Evolutionary conservation across 1,140 invertebrate genomes (phyloP).

Genomic region (Polyergus mexicanus): DNA sequence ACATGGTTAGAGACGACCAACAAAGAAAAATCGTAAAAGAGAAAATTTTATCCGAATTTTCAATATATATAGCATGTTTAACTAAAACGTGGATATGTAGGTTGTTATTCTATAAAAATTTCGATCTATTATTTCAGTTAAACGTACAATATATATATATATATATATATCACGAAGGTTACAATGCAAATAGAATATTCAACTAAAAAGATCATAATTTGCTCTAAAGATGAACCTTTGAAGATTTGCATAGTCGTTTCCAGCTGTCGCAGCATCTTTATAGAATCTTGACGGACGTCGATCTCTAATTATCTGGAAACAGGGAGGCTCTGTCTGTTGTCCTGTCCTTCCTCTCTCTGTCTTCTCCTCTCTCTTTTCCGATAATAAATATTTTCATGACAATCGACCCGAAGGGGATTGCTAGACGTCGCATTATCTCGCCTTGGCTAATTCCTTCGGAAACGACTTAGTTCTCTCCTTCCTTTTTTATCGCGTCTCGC

Average conservation of each 20-base stretch:
- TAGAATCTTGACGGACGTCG: constrained; percentile 53
- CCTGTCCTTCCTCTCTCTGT: not conserved
- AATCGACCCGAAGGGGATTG: constrained; percentile 69
- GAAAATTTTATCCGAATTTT: too few relatives aligned
- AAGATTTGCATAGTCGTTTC: constrained; percentile 64
- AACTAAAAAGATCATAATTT: not conserved
- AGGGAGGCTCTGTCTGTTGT: constrained; percentile 9
- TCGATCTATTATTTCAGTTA: too few relatives aligned
- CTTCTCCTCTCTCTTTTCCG: constrained; percentile 23
- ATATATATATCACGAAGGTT: too few relatives aligned
- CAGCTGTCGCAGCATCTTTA: constrained; percentile 69
- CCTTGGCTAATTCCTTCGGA: constrained; percentile 66
- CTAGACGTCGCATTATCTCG: constrained; percentile 66
- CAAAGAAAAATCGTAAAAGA: too few relatives aligned
- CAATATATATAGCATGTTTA: too few relatives aligned
- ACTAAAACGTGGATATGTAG: too few relatives aligned
- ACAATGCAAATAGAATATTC: too few relatives aligned
- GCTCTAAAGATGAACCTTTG: not conserved
- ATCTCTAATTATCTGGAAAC: constrained; percentile 76
- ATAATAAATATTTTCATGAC: constrained; percentile 84
- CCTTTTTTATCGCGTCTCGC: constrained; percentile 6
- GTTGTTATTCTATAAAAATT: too few relatives aligned
- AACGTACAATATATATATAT: too few relatives aligned
- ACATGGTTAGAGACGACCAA: too few relatives aligned
- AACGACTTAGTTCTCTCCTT: constrained; percentile 21